phyloP scores from a whole-genome alignment of 2,888 invertebrate genomes.

The Cheilosia urbana region DNA sequence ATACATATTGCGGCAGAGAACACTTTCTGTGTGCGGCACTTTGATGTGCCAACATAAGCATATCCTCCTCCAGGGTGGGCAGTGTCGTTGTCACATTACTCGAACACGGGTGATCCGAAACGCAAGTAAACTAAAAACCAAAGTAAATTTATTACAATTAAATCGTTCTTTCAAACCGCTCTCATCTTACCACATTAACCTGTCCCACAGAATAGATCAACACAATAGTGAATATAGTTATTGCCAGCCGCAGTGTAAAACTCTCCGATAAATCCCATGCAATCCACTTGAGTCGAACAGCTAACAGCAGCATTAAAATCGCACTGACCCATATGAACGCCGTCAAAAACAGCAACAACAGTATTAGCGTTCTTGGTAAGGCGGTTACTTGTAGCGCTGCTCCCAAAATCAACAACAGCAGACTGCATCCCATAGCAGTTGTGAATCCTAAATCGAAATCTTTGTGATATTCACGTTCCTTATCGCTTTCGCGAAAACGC shows the following conservation, averaged over 20 bases:
- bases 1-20: conserved; percentile 94
- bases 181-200: conserved; percentile 93
- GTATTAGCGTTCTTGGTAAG: conserved; percentile 92
- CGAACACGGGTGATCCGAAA: conserved; percentile 84
- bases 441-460: conserved; percentile 94
- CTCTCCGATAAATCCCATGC: conserved; percentile 94
- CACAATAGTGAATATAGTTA: conserved; percentile 94
- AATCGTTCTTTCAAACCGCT: background rate
- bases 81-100: conserved; percentile 78
- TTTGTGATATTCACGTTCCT: conserved; percentile 95
- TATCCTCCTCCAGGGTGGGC: conserved; percentile 78
- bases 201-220: conserved; percentile 95
- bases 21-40: conserved; percentile 90
- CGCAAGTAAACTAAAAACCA: conserved; percentile 87
- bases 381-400: conserved; percentile 91
- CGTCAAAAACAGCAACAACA: conserved; percentile 92
- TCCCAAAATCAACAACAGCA: conserved; percentile 89
- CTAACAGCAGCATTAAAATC: conserved; percentile 92
- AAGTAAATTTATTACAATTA: background rate
- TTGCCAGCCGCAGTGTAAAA: conserved; percentile 91
- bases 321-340: conserved; percentile 96
- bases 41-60: conserved; percentile 78
- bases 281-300: conserved; percentile 92
- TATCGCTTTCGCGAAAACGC: conserved; percentile 92
- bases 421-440: conserved; percentile 90